These are phyloP conservation scores for Pollenia angustigena DNA, from an alignment of 2,888 invertebrate species.

Conservation along the genomic window DNA sequence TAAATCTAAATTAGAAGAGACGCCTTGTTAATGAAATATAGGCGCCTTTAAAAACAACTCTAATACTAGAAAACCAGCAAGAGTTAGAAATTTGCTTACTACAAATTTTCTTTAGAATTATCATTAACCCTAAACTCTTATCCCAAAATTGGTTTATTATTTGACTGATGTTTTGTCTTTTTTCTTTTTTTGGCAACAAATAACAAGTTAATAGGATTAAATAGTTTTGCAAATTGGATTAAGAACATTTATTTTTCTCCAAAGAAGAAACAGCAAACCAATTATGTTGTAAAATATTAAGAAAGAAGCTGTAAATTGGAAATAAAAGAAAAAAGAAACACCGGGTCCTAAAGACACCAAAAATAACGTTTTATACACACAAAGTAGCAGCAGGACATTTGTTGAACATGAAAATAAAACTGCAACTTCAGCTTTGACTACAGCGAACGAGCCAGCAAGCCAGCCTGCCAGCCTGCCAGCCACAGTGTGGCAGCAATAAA, in stretches of 20 bases:
- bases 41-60: slow-evolving; percentile 48
- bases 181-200: slow-evolving; percentile 16
- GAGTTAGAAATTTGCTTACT: slow-evolving; percentile 34
- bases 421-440: slow-evolving; percentile 13
- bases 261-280: slow-evolving; percentile 15
- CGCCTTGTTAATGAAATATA: slow-evolving; percentile 61
- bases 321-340: slow-evolving; percentile 27
- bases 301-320: neutral
- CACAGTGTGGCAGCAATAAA: slow-evolving; percentile 58
- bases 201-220: slow-evolving; percentile 66
- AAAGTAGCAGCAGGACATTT: slow-evolving; percentile 73
- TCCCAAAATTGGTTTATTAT: slow-evolving; percentile 42
- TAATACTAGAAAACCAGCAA: slow-evolving; percentile 55
- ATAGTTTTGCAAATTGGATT: slow-evolving; percentile 64
- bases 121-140: slow-evolving; percentile 57
- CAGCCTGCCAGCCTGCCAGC: neutral
- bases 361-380: slow-evolving; percentile 3
- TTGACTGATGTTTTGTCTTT: slow-evolving; percentile 13
- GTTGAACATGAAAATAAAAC: slow-evolving; percentile 45
- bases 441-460: too few relatives aligned
- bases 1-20: neutral
- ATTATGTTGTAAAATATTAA: slow-evolving; percentile 48
- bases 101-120: slow-evolving; percentile 34
- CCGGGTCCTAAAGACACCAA: neutral
- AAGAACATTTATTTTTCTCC: slow-evolving; percentile 34